Evolutionary conservation across 2,888 invertebrate species (phyloP), one percentile per base, ranked within the genome.

Genomic region (Gibbula magus): DNA sequence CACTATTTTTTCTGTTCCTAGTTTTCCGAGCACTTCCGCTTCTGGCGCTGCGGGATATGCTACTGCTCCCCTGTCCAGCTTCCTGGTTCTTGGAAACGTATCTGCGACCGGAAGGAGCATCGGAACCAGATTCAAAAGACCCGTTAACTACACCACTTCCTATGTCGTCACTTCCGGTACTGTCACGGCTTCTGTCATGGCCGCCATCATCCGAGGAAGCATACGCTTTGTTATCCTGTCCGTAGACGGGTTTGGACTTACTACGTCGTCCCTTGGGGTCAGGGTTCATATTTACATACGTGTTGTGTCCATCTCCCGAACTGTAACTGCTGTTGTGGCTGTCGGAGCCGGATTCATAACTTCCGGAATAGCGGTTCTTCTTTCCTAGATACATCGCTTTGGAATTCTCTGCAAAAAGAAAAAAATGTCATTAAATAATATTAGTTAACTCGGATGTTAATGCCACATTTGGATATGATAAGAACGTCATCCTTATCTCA

Each of bases 141-240:
- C 61, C 61, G 29, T 61, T 61, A 3, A 61, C 61, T 16, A 29
- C 25, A 29, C 61, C 61, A 16, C 61, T 32, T 16, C 61, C 29
- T 29, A 29, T 61, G 61, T 61, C 61, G 16, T 61, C 61, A 61
- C 61, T 61, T 61, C 61, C 61, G 10, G 61, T 61, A 61, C 61
- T 61, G 29, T 61, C 61, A 25, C 61, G 61, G 29, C 61, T 61
- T n/a, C 61, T 61, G 61, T 61, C 61, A 61, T 61, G 61, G 61
- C 29, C 29, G 7, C 61, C 61, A 13, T 61, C 61, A 2, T 61
- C 61, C 7, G 61, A 61, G 16, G 61, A 29, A 25, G 29, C 25
- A 61, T 29, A 61, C 0, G 61, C 61, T 61, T 61, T 61, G 29
- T 61, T 61, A 16, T 25, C 18, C 5, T 54, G 20, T 20, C 54